Base-by-base conservation (phyloP, 2,888 invertebrate species). In the Dynastes hyllus region DNA sequence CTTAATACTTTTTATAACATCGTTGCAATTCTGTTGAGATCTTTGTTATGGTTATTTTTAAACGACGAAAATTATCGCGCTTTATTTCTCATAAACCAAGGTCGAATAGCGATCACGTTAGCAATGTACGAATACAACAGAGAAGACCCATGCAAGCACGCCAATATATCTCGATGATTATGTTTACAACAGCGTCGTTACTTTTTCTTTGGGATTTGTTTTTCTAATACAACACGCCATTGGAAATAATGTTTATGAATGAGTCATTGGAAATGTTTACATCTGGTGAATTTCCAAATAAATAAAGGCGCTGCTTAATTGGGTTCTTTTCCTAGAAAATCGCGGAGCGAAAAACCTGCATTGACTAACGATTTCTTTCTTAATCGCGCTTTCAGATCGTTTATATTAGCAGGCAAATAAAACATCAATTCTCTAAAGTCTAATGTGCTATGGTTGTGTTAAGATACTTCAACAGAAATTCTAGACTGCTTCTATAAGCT, bases 81-180 rank as follows among this genome's bases (percentile, higher is more conserved):
- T 76, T 79, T 83, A 81, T 83, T 84, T 81, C 78, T 45, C 82
- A 82, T 75, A 77, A 80, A 79, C 83, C 85, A 84, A 84, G 85
- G 85, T 84, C 85, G 83, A 77, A 79, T 77, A 50, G 58, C n/a
- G 65, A 55, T 55, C 53, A 58, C 69, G 13, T 22, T 45, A 67
- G 16, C 40, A 8, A 45, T 45, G 45, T 8, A 63, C 9, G 4
- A 32, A 29, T 58, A 45, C 8, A 45, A 45, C 8, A 45, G 45
- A 45, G 45, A 45, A 11, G 45, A 11, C 5, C 45, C 11, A 11
- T 45, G 9, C 45, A 45, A 45, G 9, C 45, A 11, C 45, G 45
- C 45, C 11, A 8, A 45, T 45, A 45, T 45, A 45, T 45, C 45
- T 45, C 45, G 45, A 45, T 45, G 45, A 69, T n/a, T 51, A 2